Base-by-base conservation (phyloP, 2,113 vertebrate species). In the Chamaetylas fuelleborni region DNA sequence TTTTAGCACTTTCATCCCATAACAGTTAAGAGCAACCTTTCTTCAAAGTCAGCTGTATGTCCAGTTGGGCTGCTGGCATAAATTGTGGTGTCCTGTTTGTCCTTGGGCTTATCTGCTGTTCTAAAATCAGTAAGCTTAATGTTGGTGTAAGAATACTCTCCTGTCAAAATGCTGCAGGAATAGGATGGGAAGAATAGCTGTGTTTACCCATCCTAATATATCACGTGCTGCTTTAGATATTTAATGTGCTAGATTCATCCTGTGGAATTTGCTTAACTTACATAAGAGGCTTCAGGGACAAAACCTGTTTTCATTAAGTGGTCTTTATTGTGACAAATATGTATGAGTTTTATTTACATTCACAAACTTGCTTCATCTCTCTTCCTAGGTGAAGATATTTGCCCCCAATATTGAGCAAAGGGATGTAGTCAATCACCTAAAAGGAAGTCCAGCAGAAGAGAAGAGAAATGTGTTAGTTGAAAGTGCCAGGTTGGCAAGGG, bases 371-470 rank as follows among this genome's bases (percentile, higher is more conserved):
- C 31, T 62, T 96, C 11, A 18, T 92, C 56, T 95, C 61, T 96
- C n/a, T 96, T 93, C 45, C 53, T 92, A 99, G 98, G 98, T 98
- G 34, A 98, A 98, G 93, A 98, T 98, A 96, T 98, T 98, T 90
- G 98, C 98, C 34, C 98, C 98, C 19, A 97, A 98, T 95, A 96
- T 98, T 8, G 96, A 98, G 29, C 99, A 99, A 97, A 99, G 98
- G 98, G 98, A 99, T 69, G 98, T 98, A 40, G 92, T 99, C 45
- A 96, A 99, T 93, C 98, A 99, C 90, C 76, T 98, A 58, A 98
- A 98, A 96, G 97, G 98, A 14, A 96, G 96, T 19, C 98, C 98
- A 12, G 58, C 97, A 38, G 95, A 98, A 95, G 98, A 98, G 95
- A 98, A 97, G 78, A 98, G 98, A 70, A 98, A 98, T 62, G 98